Evolutionary conservation across 2,888 invertebrate species (phyloP).

Genomic region (Deroplatys truncata): DNA sequence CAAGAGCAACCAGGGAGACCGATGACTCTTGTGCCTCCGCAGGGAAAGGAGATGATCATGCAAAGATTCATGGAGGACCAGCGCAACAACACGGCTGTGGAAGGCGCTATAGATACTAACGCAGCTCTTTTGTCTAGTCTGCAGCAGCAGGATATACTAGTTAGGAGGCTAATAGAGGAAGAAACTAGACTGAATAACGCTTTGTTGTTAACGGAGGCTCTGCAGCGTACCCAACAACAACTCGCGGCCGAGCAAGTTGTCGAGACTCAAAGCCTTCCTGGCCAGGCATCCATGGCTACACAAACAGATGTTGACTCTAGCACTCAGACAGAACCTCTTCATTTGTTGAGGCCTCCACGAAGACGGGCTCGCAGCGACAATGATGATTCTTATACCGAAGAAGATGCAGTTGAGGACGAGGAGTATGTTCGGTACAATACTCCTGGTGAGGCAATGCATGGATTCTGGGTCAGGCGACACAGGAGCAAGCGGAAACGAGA

Average conservation of each 20-base stretch:
- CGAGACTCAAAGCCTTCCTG: constrained; percentile 84
- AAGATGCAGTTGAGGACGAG: constrained; percentile 3
- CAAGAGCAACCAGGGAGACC: constrained; percentile 40
- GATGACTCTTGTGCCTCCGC: constrained; percentile 51
- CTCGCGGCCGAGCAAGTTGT: constrained; percentile 6
- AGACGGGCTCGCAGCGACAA: constrained; percentile 26
- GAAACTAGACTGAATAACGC: constrained; percentile 15
- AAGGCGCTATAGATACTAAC: background rate
- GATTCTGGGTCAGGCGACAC: constrained; percentile 2
- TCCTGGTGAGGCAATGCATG: background rate
- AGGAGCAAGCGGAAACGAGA: background rate
- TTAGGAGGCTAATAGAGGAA: constrained; percentile 24
- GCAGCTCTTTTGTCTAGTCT: background rate
- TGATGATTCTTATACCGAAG: constrained; percentile 27
- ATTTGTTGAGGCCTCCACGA: constrained; percentile 34
- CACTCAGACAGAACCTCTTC: constrained; percentile 67
- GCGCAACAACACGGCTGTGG: constrained; percentile 19
- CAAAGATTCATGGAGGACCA: constrained; percentile 80
- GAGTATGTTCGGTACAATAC: background rate
- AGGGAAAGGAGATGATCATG: constrained; percentile 80
- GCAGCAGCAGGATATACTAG: constrained; percentile 24
- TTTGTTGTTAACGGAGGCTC: constrained; percentile 14
- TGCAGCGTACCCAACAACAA: background rate
- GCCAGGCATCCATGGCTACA: constrained; percentile 55
- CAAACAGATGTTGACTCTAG: constrained; percentile 79